phyloP scores from a whole-genome alignment of 2,797 vertebrate genomes.

The Gambelia wislizenii region DNA sequence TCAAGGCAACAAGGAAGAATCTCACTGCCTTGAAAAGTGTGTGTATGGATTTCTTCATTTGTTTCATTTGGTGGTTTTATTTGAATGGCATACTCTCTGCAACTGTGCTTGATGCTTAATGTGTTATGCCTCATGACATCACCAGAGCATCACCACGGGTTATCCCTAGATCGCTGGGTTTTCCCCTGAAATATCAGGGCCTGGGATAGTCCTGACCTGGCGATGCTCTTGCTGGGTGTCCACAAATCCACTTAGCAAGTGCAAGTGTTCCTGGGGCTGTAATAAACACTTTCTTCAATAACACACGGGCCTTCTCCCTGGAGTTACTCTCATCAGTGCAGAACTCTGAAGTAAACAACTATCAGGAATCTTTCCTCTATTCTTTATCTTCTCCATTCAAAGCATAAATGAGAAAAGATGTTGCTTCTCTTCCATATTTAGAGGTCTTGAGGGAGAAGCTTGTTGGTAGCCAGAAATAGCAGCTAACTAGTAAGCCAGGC shows the following conservation, averaged over 20 bases:
- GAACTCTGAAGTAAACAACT: neutral
- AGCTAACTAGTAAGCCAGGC: neutral
- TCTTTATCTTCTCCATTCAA: neutral
- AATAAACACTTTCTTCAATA: neutral
- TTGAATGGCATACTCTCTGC: no score
- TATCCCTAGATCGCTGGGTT: no score
- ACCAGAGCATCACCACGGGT: no score
- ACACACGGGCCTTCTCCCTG: no score
- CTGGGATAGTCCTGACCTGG: no score
- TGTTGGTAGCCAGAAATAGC: neutral
- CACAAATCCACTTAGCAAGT: neutral
- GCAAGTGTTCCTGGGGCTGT: neutral
- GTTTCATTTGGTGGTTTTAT: no score
- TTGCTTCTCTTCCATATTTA: neutral
- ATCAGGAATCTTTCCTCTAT: neutral
- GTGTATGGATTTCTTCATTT: neutral
- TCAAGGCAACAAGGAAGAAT: no score
- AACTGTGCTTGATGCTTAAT: no score
- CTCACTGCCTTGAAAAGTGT: neutral
- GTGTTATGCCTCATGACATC: no score
- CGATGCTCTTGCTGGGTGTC: neutral
- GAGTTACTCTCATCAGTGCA: neutral
- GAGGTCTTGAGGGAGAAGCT: neutral
- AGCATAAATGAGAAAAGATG: neutral
- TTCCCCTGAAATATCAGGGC: no score